Evolutionary conservation across 1,140 invertebrate genomes (phyloP).

Genomic region (Babylonia areolata): DNA sequence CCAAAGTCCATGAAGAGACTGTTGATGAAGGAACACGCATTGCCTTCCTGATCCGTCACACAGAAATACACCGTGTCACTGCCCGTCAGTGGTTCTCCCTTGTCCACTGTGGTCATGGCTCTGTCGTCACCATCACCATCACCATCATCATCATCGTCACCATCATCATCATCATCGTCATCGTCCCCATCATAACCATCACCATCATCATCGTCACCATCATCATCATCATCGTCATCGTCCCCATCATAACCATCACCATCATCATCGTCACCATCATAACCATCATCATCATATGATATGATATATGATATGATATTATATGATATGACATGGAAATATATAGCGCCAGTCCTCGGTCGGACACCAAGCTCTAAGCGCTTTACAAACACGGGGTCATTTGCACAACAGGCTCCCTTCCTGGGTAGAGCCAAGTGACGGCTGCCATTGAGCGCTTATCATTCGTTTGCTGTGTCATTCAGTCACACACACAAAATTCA

Average conservation of each 20-base stretch:
- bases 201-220: slow-evolving; percentile 1
- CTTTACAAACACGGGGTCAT: no score
- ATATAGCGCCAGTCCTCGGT: no score
- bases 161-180: background rate
- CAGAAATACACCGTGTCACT: slow-evolving; percentile 76
- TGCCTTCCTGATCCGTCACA: slow-evolving; percentile 74
- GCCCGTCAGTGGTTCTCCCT: slow-evolving; percentile 25
- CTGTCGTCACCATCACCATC: slow-evolving; percentile 19
- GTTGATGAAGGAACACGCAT: slow-evolving; percentile 76
- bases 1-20: slow-evolving; percentile 76
- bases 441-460: no score
- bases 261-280: background rate
- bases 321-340: no score
- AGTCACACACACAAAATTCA: no score
- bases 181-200: background rate
- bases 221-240: background rate
- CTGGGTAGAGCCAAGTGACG: no score
- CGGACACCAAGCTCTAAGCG: no score
- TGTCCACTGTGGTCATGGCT: slow-evolving; percentile 17
- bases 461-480: no score
- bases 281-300: background rate
- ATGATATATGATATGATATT: no score
- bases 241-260: background rate
- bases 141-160: background rate
- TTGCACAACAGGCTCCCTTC: no score